Evolutionary conservation across 2,113 vertebrate species (phyloP).

Genomic region (Dendropsophus ebraccatus): DNA sequence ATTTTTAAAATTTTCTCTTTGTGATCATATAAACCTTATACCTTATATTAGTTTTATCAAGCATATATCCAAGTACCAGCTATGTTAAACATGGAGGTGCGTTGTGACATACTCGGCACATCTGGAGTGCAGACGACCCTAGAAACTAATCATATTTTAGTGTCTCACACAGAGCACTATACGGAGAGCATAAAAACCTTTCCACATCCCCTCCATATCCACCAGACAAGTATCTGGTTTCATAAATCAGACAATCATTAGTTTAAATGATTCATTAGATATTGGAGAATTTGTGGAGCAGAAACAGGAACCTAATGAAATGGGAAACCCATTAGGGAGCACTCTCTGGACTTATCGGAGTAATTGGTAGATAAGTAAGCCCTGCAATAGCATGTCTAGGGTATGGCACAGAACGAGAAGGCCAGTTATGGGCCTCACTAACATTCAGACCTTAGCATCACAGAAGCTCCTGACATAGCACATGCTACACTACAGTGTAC

Average conservation of each 20-base stretch:
- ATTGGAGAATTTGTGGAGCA: background rate
- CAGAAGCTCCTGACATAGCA: no score
- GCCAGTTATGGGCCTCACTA: no score
- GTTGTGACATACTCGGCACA: background rate
- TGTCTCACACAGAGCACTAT: background rate
- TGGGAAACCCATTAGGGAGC: conserved; percentile 8
- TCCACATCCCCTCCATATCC: background rate
- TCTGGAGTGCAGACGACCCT: conserved; percentile 13
- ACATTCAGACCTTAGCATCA: no score
- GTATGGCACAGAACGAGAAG: no score
- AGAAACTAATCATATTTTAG: background rate
- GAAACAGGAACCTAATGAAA: conserved; percentile 20
- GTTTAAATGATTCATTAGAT: conserved; percentile 5
- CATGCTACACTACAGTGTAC: no score
- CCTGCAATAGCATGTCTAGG: background rate
- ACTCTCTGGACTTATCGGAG: background rate
- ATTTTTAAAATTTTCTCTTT: no score
- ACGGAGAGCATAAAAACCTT: background rate
- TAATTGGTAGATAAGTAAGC: conserved; percentile 16
- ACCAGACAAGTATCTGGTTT: conserved; percentile 19
- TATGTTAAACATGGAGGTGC: background rate
- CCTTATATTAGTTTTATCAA: no score
- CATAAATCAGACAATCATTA: background rate
- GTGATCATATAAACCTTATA: no score
- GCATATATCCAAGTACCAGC: no score